A percentile compares a stretch with the other conserved stretches of the same genome.
These are phyloP conservation scores for Xestia rhomboidea DNA, from an alignment of 2,888 invertebrate species.

Conservation along the genomic window DNA sequence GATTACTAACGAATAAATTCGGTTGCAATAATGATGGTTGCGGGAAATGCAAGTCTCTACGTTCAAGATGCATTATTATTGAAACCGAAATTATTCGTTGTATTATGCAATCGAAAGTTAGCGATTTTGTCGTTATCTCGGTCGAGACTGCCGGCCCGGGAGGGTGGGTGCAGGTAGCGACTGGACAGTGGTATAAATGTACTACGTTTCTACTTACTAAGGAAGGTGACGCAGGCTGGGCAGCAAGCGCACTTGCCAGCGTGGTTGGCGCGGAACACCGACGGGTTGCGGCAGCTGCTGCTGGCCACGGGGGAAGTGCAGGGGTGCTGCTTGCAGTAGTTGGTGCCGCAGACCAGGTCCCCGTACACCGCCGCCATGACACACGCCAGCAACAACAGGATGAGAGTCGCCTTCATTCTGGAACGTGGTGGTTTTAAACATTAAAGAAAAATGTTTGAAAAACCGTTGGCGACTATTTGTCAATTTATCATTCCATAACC, in stretches of 20 bases:
- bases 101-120: too few relatives aligned
- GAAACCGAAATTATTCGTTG: too few relatives aligned
- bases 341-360: constrained; percentile 84
- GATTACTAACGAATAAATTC: too few relatives aligned
- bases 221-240: constrained; percentile 84
- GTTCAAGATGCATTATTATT: too few relatives aligned
- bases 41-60: too few relatives aligned
- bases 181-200: background rate
- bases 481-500: background rate
- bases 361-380: constrained; percentile 78
- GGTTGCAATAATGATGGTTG: too few relatives aligned
- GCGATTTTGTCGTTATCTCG: too few relatives aligned
- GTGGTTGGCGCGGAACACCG: constrained; percentile 81
- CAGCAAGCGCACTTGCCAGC: constrained; percentile 87
- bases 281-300: constrained; percentile 77
- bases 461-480: background rate
- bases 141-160: too few relatives aligned
- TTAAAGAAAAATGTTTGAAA: background rate
- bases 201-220: constrained; percentile 75
- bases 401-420: constrained; percentile 82
- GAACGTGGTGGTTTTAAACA: constrained; percentile 38
- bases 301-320: constrained; percentile 74
- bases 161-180: background rate
- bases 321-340: constrained; percentile 84
- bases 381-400: constrained; percentile 79